phyloP scores from a whole-genome alignment of 2,113 vertebrate genomes.

The Dendrocopos noguchii region DNA sequence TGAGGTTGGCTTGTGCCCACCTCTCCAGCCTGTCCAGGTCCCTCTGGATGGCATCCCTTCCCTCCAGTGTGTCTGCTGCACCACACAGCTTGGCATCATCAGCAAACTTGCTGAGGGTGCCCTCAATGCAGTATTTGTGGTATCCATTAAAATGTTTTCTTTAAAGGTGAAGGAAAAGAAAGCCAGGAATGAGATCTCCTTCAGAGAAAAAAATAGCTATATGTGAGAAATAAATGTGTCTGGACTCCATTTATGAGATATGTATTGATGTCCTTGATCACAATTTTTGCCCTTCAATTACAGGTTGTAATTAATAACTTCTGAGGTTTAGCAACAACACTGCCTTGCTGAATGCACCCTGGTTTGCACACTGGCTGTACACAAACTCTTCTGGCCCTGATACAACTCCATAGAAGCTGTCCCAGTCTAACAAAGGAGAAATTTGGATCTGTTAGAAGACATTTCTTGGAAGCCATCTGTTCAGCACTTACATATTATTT shows the following conservation, averaged over 20 bases:
- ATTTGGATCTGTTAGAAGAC: background rate
- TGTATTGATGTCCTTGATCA: background rate
- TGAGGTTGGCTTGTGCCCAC: no score
- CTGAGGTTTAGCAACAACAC: background rate
- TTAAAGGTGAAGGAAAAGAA: background rate
- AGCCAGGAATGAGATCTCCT: background rate
- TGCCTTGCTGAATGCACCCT: slow-evolving; percentile 6
- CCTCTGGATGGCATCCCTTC: no score
- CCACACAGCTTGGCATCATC: no score
- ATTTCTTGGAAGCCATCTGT: background rate
- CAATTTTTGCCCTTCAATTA: slow-evolving; percentile 18
- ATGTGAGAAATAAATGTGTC: background rate
- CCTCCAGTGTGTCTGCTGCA: no score
- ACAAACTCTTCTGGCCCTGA: slow-evolving; percentile 6
- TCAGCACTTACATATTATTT: background rate
- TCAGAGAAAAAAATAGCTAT: background rate
- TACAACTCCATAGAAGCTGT: background rate
- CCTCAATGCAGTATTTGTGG: background rate
- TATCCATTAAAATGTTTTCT: background rate
- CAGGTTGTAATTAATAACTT: slow-evolving; percentile 50
- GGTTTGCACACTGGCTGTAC: background rate
- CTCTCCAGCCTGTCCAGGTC: no score
- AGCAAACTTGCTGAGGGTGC: no score
- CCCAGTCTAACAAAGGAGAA: background rate
- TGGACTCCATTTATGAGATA: slow-evolving; percentile 9